These are phyloP conservation scores for Cyrtonyx montezumae DNA, from an alignment of 2,113 vertebrate species.

Conservation along the genomic window DNA sequence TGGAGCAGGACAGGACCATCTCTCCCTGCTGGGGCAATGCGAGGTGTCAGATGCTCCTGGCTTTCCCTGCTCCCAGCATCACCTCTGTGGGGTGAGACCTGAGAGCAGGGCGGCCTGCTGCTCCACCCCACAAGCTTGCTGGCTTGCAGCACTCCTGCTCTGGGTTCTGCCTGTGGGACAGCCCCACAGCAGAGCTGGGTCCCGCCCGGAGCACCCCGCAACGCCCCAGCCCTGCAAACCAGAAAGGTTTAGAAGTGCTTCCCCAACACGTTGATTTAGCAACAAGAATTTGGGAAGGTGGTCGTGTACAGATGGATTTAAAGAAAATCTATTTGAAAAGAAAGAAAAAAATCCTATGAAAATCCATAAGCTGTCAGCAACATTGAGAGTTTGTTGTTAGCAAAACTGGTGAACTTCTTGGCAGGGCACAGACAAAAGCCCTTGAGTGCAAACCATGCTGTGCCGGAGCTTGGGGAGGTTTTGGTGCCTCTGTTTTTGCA, in stretches of 20 bases:
- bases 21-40: not conserved
- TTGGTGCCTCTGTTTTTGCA: not conserved
- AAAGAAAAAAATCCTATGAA: not conserved
- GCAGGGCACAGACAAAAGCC: not conserved
- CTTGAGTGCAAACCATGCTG: not conserved
- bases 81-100: not conserved
- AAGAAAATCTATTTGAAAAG: not conserved
- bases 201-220: not conserved
- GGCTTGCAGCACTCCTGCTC: not conserved
- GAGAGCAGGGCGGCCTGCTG: not conserved
- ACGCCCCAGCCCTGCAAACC: not conserved
- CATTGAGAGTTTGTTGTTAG: not conserved
- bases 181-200: not conserved
- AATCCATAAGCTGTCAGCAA: not conserved
- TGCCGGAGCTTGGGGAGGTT: not conserved
- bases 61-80: not conserved
- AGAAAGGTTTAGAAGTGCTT: not conserved
- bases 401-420: not conserved
- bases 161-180: not conserved
- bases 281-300: not conserved
- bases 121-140: fast-evolving
- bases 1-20: not conserved
- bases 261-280: not conserved
- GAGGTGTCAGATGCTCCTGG: not conserved
- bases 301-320: not conserved